Evolutionary conservation across 2,797 vertebrate genomes (phyloP).

Genomic region (Pseudochaenichthys georgianus): DNA sequence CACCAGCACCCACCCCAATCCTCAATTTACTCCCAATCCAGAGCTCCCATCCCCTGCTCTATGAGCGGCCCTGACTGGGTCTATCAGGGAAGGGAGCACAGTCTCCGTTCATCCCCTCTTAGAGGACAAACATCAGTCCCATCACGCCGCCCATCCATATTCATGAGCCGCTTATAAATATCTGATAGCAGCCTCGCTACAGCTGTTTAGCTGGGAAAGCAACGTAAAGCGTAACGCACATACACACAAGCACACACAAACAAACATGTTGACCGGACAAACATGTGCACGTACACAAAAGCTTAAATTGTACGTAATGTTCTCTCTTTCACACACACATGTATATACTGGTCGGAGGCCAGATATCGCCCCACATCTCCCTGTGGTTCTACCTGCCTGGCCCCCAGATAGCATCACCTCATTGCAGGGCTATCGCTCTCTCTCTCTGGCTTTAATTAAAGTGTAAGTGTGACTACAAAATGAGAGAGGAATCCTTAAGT

Average conservation of each 20-base stretch:
- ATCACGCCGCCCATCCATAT: conserved; percentile 86
- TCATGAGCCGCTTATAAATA: conserved; percentile 90
- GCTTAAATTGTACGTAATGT: conserved; percentile 47
- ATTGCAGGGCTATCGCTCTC: conserved; percentile 77
- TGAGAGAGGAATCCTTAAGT: conserved; percentile 86
- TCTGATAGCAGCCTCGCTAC: conserved; percentile 87
- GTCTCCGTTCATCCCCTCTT: conserved; percentile 89
- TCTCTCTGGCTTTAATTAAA: conserved; percentile 83
- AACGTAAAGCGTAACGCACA: conserved; percentile 56
- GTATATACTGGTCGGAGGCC: conserved; percentile 56
- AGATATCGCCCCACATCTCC: conserved; percentile 66
- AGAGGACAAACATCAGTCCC: conserved; percentile 91
- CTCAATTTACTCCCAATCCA: conserved; percentile 43
- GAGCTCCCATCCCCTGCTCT: conserved; percentile 54
- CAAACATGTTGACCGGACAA: conserved; percentile 34
- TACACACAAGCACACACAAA: conserved; percentile 38
- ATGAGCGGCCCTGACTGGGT: conserved; percentile 76
- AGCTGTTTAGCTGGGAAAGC: conserved; percentile 85
- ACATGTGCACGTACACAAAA: conserved; percentile 19
- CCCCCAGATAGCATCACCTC: conserved; percentile 82
- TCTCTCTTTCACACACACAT: conserved; percentile 28
- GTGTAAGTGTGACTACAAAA: conserved; percentile 83
- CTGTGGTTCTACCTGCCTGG: conserved; percentile 61
- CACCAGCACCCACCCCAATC: conserved; percentile 50
- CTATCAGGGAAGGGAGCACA: conserved; percentile 80